Percentiles rank a stretch among this genome's conserved stretches.
phyloP scores from a whole-genome alignment of 2,797 vertebrate species.

The Hypotaenidia philippensis region DNA sequence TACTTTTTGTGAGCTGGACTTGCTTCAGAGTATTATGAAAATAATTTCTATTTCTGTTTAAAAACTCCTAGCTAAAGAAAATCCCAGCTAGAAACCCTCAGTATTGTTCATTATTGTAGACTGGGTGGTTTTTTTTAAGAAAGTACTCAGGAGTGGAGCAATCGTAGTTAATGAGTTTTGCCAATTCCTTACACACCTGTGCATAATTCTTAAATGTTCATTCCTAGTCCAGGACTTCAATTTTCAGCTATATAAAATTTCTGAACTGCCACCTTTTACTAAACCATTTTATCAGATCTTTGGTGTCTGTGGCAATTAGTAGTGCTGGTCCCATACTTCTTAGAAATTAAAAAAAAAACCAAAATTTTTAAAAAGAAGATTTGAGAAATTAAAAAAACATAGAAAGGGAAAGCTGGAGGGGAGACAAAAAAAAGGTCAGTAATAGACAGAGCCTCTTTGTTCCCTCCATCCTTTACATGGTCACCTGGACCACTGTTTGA shows the following conservation, averaged over 20 bases:
- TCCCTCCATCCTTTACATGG: not conserved
- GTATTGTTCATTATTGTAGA: not conserved
- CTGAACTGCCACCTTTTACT: not conserved
- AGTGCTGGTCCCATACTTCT: not conserved
- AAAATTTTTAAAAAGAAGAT: not conserved
- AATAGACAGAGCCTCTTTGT: not conserved
- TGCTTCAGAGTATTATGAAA: not conserved
- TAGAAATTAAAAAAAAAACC: not conserved
- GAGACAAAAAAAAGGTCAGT: not conserved
- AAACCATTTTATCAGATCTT: not conserved
- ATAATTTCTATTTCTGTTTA: not conserved
- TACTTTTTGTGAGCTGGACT: not conserved
- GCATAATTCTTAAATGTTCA: not conserved
- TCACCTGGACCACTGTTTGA: not conserved
- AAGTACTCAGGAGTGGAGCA: not conserved
- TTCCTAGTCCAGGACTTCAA: not conserved
- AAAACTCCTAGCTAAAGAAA: not conserved
- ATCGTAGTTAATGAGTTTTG: not conserved
- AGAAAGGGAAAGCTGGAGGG: accelerated
- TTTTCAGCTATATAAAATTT: not conserved
- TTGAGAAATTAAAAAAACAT: not conserved
- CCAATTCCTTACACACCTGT: not conserved
- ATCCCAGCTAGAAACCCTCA: not conserved
- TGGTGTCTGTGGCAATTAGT: not conserved
- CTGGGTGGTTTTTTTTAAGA: not conserved